These are phyloP conservation scores for Oedothorax gibbosus DNA, from an alignment of 1,140 invertebrate genomes.

Conservation along the genomic window DNA sequence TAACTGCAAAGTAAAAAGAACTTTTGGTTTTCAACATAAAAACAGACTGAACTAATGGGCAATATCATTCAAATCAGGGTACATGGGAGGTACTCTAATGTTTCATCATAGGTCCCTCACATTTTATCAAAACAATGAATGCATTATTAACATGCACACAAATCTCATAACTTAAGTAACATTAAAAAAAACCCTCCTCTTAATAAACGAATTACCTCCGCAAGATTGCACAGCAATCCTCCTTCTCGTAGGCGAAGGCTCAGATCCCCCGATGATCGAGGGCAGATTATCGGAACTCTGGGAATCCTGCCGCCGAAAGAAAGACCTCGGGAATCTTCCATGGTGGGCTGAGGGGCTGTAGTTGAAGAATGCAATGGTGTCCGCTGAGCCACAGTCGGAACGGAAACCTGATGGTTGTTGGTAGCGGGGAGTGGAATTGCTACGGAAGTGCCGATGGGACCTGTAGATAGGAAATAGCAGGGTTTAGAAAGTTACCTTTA, in stretches of 20 bases:
- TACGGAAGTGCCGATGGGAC: slow-evolving; percentile 34
- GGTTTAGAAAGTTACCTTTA: no score
- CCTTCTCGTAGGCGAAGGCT: slow-evolving; percentile 25
- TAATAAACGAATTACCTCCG: background rate
- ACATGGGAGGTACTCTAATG: no score
- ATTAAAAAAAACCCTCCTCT: no score
- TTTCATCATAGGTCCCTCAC: no score
- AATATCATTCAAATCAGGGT: no score
- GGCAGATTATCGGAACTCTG: slow-evolving; percentile 55
- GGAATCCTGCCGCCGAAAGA: slow-evolving; percentile 39
- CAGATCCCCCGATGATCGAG: slow-evolving; percentile 55
- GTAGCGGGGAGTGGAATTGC: slow-evolving; percentile 50
- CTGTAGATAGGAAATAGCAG: slow-evolving; percentile 13
- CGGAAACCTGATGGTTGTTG: slow-evolving; percentile 48
- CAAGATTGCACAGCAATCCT: slow-evolving; percentile 20
- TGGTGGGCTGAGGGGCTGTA: slow-evolving; percentile 18
- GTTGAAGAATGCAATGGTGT: slow-evolving; percentile 34
- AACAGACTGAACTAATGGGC: no score
- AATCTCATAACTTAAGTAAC: no score
- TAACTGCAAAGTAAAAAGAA: no score
- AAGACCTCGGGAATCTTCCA: background rate
- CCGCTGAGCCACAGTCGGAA: slow-evolving; percentile 46
- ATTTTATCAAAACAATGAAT: no score
- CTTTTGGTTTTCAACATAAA: no score
- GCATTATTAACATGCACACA: no score